Conservation (phyloP, 2,888 invertebrate species). For the Augochlorella aurata region DNA sequence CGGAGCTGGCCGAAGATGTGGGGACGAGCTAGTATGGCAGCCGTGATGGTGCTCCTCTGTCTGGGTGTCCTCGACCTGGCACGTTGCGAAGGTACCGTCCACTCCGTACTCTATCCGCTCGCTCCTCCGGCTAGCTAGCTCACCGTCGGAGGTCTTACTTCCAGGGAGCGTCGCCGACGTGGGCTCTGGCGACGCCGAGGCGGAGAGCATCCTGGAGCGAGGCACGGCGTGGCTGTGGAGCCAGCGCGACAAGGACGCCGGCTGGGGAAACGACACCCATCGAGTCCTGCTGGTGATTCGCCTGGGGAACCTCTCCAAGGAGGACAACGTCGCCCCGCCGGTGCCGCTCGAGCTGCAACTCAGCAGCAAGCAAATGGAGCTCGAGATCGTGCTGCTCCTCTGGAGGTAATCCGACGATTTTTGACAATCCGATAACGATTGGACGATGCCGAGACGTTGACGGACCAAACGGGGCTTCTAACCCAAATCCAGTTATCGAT, state of each 20-base stretch:
- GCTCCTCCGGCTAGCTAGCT: no score
- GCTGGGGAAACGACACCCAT: constrained; percentile 93
- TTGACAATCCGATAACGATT: neutral
- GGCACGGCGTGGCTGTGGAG: constrained; percentile 89
- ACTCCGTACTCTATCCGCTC: neutral
- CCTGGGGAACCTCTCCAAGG: constrained; percentile 85
- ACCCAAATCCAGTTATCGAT: no score
- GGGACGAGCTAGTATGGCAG: constrained; percentile 75
- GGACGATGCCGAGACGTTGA: no score
- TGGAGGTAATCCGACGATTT: constrained; percentile 85
- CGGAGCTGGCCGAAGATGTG: constrained; percentile 66
- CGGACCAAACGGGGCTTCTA: no score
- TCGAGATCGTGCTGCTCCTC: constrained; percentile 91
- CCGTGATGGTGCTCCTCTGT: constrained; percentile 70
- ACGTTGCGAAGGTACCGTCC: constrained; percentile 70
- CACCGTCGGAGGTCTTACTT: neutral
- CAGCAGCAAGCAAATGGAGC: constrained; percentile 93
- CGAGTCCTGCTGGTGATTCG: constrained; percentile 91
- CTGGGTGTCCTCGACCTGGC: constrained; percentile 59
- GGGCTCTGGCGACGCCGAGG: constrained; percentile 60
- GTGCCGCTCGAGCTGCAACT: constrained; percentile 88
- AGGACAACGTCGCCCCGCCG: constrained; percentile 84
- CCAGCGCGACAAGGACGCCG: constrained; percentile 89
- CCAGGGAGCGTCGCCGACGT: constrained; percentile 33
- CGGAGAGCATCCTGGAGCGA: constrained; percentile 85